phyloP scores from a whole-genome alignment of 2,888 invertebrate species.

The Petrolisthes cinctipes region DNA sequence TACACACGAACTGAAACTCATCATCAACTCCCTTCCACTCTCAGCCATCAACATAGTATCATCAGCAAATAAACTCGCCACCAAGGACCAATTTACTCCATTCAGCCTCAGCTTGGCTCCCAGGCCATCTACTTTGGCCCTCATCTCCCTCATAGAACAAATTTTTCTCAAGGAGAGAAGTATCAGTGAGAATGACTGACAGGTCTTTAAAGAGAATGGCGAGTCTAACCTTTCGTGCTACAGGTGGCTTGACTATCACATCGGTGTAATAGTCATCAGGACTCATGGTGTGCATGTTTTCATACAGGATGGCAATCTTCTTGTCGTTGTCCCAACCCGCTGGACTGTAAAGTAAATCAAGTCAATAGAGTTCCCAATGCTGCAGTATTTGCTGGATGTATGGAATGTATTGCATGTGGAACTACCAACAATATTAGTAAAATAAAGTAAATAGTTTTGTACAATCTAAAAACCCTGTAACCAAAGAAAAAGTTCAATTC shows the following conservation, averaged over 20 bases:
- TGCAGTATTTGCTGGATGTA: too few species aligned
- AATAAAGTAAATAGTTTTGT: too few species aligned
- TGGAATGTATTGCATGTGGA: too few species aligned
- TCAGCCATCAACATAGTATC: neutral
- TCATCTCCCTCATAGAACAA: neutral
- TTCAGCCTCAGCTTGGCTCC: too few species aligned
- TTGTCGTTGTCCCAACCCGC: conserved; percentile 99
- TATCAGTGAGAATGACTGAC: neutral
- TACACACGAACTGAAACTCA: too few species aligned
- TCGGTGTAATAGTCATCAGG: conserved; percentile 91
- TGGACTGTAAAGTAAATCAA: conserved; percentile 77
- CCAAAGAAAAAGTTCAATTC: neutral
- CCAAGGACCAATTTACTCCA: too few species aligned
- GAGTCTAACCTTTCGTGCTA: conserved; percentile 72
- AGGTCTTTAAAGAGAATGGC: neutral
- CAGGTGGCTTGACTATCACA: conserved; percentile 85
- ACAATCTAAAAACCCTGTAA: too few species aligned
- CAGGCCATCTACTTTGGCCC: too few species aligned
- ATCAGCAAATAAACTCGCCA: neutral
- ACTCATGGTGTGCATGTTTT: conserved; percentile 94
- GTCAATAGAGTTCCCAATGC: too few species aligned
- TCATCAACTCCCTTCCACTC: too few species aligned
- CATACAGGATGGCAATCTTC: conserved; percentile 96
- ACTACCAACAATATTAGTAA: too few species aligned
- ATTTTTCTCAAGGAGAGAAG: neutral